Evolutionary conservation across 2,888 invertebrate species (phyloP).

Genomic region (Schizaphis graminum): DNA sequence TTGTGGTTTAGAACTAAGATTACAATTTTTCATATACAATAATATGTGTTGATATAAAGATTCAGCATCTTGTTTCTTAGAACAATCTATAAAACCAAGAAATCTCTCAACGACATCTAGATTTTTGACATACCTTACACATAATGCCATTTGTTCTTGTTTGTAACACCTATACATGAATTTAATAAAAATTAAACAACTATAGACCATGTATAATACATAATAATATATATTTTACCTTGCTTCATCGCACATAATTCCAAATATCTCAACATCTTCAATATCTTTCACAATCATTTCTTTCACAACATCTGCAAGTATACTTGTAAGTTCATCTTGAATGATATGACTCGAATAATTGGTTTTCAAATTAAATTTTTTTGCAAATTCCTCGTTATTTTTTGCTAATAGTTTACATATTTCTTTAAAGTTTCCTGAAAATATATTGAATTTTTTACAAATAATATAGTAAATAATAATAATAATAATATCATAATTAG

Average conservation of each 20-base stretch:
- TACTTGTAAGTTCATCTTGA: constrained; percentile 19
- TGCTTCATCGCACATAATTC: too few species aligned
- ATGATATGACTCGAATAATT: constrained; percentile 26
- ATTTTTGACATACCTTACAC: not conserved
- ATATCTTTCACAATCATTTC: not conserved
- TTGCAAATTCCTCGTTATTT: not conserved
- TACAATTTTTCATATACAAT: not conserved
- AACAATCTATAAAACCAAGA: not conserved
- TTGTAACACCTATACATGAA: too few species aligned
- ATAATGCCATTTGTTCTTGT: constrained; percentile 3
- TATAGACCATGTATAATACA: not conserved
- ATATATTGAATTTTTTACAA: not conserved
- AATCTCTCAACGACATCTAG: not conserved
- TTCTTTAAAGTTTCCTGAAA: not conserved
- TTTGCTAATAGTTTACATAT: not conserved
- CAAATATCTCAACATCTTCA: not conserved
- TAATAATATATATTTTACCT: too few species aligned
- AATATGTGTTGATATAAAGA: not conserved
- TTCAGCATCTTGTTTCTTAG: not conserved
- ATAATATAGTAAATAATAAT: too few species aligned
- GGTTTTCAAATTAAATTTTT: not conserved
- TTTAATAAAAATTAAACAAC: too few species aligned
- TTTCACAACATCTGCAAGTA: constrained; percentile 5
- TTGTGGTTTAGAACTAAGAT: not conserved
- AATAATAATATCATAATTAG: not conserved